Evolutionary conservation across 2,888 invertebrate species (phyloP), one percentile per base, ranked within the genome.

Genomic region (Phragmatobia fuliginosa): DNA sequence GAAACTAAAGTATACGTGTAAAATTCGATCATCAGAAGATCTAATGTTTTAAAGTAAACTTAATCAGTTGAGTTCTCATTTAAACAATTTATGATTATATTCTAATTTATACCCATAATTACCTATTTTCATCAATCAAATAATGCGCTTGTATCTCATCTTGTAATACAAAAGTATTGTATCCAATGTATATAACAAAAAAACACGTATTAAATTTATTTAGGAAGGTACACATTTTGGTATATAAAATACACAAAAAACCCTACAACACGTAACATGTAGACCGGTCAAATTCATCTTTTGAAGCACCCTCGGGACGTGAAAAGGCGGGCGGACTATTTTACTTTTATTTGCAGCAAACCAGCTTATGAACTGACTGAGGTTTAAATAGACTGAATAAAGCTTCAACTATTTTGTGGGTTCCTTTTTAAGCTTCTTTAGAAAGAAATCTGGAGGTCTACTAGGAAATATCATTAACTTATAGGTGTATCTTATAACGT

Each of bases 341-440:
- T 71, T 67, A 66, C 71, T 71, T 80, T 72, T 78, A 73, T 78
- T 79, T 73, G 64, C 68, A 59, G 66, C 70, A 36, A 41, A 28
- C 64, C 64, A 65, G 68, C 49, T 71, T 68, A 70, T 67, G 36
- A 33, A 66, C 59, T n/a, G 56, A 66, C 59, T n/a, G 56, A 25
- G 21, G 58, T 18, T 61, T 64, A 58, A 68, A 28, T 61, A 58
- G 32, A 38, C 56, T 56, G 28, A 38, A 62, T 49, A 66, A 56
- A 41, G 4, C 3, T 14, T n/a, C 21, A n/a, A n/a, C n/a, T n/a
- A n/a, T n/a, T n/a, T n/a, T n/a, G n/a, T n/a, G n/a, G n/a, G n/a
- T n/a, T n/a, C n/a, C n/a, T n/a, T n/a, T n/a, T n/a, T n/a, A n/a
- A 41, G 4, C 3, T 14, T n/a, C 21, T n/a, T 8, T 18, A 45